Evolutionary conservation across 2,888 invertebrate genomes (phyloP).

Genomic region (Tuberolachnus salignus): DNA sequence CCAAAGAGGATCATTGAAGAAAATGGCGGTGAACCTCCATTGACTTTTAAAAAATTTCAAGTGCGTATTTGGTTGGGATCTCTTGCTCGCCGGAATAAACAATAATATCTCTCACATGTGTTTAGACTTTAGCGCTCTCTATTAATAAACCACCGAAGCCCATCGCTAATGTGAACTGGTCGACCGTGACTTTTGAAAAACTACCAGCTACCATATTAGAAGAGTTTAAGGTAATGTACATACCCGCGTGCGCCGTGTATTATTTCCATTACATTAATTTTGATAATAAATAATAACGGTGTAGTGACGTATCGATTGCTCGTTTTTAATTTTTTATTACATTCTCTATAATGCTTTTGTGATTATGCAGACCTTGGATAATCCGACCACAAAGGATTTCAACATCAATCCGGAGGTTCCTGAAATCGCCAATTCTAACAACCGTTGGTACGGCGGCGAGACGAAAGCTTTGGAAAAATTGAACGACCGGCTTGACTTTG

Average conservation of each 20-base stretch:
- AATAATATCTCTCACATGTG: neutral
- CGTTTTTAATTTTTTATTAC: neutral
- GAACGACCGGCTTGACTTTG: conserved; percentile 66
- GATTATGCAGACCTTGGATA: neutral
- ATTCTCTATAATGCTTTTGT: neutral
- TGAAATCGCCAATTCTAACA: neutral
- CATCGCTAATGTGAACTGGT: conserved; percentile 58
- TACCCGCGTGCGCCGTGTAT: too few relatives aligned
- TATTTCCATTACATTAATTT: neutral
- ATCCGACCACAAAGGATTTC: conserved; percentile 68
- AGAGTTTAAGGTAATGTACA: conserved; percentile 64
- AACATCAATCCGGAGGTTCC: conserved; percentile 65
- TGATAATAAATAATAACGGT: too few relatives aligned
- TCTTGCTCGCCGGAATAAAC: neutral
- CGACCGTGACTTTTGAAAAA: conserved; percentile 62
- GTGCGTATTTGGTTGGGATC: conserved; percentile 62
- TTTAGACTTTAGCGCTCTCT: neutral
- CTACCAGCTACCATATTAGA: conserved; percentile 61
- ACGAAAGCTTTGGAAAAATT: conserved; percentile 68
- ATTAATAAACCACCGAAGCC: conserved; percentile 26
- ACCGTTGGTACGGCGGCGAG: conserved; percentile 72
- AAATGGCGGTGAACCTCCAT: conserved; percentile 74
- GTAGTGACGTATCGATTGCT: too few relatives aligned
- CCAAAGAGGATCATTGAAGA: conserved; percentile 70
- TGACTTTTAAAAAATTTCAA: conserved; percentile 75